A percentile compares a stretch with the other conserved stretches of the same genome.
Evolutionary conservation across 1,140 invertebrate genomes (phyloP).

Genomic region (Patella vulgata): DNA sequence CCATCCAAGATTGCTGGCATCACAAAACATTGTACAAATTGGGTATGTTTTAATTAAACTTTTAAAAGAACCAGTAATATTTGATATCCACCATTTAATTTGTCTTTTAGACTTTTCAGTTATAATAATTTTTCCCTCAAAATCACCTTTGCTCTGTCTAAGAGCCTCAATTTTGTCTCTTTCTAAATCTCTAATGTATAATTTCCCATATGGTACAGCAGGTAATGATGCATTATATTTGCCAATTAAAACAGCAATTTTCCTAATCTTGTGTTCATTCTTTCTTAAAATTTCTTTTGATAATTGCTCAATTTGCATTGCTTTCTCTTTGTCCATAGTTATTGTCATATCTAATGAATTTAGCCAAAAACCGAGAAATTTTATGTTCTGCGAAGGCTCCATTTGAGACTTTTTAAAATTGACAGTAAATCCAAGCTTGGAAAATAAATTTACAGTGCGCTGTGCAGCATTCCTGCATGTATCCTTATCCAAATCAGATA

Average conservation of each 20-base stretch:
- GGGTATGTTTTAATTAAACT: no score
- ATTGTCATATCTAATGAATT: not conserved
- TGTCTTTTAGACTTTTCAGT: no score
- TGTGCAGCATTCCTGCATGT: not conserved
- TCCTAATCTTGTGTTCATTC: no score
- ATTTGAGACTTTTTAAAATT: no score
- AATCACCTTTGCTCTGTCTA: not conserved
- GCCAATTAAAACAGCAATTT: no score
- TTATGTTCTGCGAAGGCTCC: not conserved
- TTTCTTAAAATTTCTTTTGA: not conserved
- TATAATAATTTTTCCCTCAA: no score
- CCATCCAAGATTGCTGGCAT: no score
- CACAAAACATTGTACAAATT: no score
- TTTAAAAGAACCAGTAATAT: no score
- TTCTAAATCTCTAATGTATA: constrained; percentile 1
- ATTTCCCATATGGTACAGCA: not conserved
- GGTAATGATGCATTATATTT: not conserved
- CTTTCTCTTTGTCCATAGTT: not conserved
- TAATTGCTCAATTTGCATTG: not conserved
- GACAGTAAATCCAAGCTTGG: no score
- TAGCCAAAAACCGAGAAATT: not conserved
- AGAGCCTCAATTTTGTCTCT: not conserved
- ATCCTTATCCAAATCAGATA: not conserved
- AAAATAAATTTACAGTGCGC: not conserved
- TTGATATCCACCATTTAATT: no score